These are phyloP conservation scores for Sinella curviseta DNA, from an alignment of 1,140 invertebrate genomes.

Conservation along the genomic window DNA sequence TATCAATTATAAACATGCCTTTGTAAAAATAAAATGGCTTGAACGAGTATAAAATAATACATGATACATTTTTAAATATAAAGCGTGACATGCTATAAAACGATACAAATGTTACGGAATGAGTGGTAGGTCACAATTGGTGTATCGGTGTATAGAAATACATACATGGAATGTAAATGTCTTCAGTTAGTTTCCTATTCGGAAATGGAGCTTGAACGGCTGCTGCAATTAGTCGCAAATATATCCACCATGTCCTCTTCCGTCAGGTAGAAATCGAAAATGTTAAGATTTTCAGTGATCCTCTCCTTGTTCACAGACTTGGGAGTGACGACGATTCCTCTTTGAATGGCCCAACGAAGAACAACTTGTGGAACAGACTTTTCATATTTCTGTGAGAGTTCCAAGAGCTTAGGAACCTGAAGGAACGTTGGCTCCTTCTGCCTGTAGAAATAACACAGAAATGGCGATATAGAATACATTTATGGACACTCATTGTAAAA, in stretches of 20 bases:
- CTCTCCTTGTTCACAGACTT: slow-evolving; percentile 75
- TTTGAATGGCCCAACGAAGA: slow-evolving; percentile 67
- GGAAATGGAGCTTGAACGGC: no score
- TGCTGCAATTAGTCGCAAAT: no score
- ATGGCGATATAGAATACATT: not conserved
- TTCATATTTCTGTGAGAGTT: slow-evolving; percentile 67
- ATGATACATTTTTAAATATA: no score
- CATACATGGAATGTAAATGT: no score
- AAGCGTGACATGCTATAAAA: no score
- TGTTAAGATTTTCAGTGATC: slow-evolving; percentile 71
- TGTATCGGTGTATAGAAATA: no score
- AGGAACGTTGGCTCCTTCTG: slow-evolving; percentile 58
- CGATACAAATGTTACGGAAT: no score
- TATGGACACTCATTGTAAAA: not conserved
- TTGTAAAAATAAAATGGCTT: no score
- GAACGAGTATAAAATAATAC: no score
- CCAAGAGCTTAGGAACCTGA: slow-evolving; percentile 63
- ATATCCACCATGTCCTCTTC: slow-evolving; percentile 62
- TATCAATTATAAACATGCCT: no score
- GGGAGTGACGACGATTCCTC: slow-evolving; percentile 75
- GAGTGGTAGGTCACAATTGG: no score
- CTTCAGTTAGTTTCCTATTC: no score
- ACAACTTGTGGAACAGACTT: slow-evolving; percentile 28
- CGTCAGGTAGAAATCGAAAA: slow-evolving; percentile 72
- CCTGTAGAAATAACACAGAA: not conserved